Base-by-base conservation (phyloP, 2,113 vertebrate species). In the Pseudorasbora parva region DNA sequence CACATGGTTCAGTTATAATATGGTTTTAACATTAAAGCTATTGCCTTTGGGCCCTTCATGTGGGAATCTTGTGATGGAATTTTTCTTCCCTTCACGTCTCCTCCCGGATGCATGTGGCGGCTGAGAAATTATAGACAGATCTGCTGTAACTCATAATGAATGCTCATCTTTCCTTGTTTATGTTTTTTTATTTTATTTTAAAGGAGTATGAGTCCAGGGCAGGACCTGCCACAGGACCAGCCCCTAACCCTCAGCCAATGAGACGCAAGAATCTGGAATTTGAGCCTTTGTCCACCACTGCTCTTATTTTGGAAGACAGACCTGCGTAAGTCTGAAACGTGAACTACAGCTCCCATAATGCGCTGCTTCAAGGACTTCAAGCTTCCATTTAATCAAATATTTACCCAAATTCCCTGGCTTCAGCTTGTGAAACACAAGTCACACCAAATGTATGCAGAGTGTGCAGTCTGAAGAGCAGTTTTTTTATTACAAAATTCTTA, bases 241-340 rank as follows among this genome's bases (percentile, higher is more conserved):
- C 90, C 83, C 86, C 86, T 78, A 89, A 92, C 66, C 88, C 92
- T 88, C 77, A 62, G 37, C 62, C 72, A 89, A 91, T 90, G 87
- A 94, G 95, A 81, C 93, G 95, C 83, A 96, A 94, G 89, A 94
- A 95, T 85, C 94, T 95, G 92, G 95, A 95, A 87, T 95, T 97
- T 93, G 96, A 96, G 87, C 96, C 96, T 27, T 94, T 96, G 87
- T 97, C 95, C 87, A 96, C 95, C 37, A 96, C 96, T 68, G 96
- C 95, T 79, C 89, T 97, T 86, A 97, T 97, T 93, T 91, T 96
- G 90, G 96, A 96, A 86, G 95, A 97, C 90, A 93, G 96, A 49
- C 96, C 96, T 75, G 94, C 95, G 96, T 97, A 91, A 95, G 96
- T 95, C 11, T 73, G 23, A 51, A 37, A 43, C 8, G 1, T 19